Conservation (phyloP, 1,140 invertebrate genomes). For the Sinonovacula constricta region DNA sequence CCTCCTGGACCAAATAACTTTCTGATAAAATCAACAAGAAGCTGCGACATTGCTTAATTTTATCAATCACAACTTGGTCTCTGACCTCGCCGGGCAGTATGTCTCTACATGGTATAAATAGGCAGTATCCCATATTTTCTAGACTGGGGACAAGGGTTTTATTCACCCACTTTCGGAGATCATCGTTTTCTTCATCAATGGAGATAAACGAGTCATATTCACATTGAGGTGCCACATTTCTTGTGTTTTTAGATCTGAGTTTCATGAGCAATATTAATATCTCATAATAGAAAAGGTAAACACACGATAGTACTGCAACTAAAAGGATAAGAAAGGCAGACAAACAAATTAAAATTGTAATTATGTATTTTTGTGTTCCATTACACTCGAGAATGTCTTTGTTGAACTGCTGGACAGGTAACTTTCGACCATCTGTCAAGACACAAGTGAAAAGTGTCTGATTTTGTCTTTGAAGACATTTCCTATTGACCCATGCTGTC, state of each 20-base stretch:
- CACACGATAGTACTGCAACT: neutral
- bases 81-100: conserved; percentile 14
- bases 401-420: neutral
- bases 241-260: neutral
- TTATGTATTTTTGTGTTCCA: neutral
- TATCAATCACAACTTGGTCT: neutral
- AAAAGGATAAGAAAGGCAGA: neutral
- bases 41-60: neutral
- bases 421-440: neutral
- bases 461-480: neutral
- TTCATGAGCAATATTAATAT: neutral
- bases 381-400: neutral
- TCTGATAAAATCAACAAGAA: conserved; percentile 26
- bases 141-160: neutral
- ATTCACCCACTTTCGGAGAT: conserved; percentile 13
- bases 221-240: neutral
- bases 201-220: conserved; percentile 24
- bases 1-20: conserved; percentile 1
- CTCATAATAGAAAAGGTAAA: neutral
- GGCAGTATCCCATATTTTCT: neutral
- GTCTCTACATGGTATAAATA: conserved; percentile 14
- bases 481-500: conserved; percentile 13
- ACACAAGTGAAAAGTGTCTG: neutral
- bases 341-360: neutral
- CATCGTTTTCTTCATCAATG: conserved; percentile 14